Percentiles rank a stretch among this genome's conserved stretches.
Conservation (phyloP, 2,888 invertebrate species). For the Hirtodrosophila cameraria region DNA sequence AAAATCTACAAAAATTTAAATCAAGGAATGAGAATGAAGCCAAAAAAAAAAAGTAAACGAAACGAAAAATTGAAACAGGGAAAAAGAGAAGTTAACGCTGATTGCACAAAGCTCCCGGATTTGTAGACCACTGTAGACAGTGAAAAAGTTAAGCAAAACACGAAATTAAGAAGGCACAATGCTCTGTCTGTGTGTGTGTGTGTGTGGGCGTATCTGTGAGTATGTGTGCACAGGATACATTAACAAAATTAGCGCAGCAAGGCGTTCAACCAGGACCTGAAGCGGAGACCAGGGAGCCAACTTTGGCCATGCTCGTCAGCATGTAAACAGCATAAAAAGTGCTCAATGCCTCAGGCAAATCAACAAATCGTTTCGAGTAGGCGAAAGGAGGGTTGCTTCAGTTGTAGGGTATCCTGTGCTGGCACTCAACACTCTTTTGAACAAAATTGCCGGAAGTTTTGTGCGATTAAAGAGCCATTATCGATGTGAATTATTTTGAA, state of each 20-base stretch:
- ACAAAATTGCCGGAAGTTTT: constrained; percentile 78
- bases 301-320: constrained; percentile 42
- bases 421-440: constrained; percentile 67
- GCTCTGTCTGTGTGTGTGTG: not conserved
- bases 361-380: constrained; percentile 49
- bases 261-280: constrained; percentile 48
- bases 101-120: constrained; percentile 77
- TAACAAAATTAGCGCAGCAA: constrained; percentile 74
- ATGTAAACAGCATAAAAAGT: constrained; percentile 31
- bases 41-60: constrained; percentile 14
- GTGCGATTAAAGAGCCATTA: constrained; percentile 75
- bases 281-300: constrained; percentile 12
- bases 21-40: constrained; percentile 8
- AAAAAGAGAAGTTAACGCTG: constrained; percentile 78
- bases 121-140: constrained; percentile 70
- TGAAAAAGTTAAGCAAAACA: constrained; percentile 65
- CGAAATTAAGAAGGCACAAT: constrained; percentile 61
- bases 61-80: constrained; percentile 67
- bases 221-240: constrained; percentile 68
- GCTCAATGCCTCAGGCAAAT: constrained; percentile 60
- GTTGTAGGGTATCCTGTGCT: not conserved
- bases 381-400: not conserved
- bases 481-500: constrained; percentile 78
- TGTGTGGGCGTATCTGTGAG: constrained; percentile 10
- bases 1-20: not conserved